Conservation (phyloP, 2,797 vertebrate species). For the Muscicapa comitata region DNA sequence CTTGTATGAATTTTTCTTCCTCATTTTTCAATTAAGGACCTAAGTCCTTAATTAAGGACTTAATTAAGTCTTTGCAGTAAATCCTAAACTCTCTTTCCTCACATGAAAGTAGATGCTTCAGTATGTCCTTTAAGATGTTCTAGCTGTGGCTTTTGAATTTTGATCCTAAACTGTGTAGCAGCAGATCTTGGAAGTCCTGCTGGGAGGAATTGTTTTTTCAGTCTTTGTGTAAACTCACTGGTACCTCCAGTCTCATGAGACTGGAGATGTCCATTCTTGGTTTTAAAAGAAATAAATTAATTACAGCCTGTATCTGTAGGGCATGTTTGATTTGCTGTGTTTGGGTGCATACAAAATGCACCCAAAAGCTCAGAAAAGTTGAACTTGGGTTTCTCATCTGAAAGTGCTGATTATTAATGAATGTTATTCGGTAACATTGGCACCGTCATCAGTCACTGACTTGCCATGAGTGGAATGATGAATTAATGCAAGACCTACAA, state of each 20-base stretch:
- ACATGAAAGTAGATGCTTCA: not conserved
- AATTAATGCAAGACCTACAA: not conserved
- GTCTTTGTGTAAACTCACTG: not conserved
- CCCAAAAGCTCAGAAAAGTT: not conserved
- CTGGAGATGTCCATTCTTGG: not conserved
- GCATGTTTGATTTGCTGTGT: not conserved
- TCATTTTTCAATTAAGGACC: not conserved
- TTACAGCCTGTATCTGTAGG: not conserved
- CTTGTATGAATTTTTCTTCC: not conserved
- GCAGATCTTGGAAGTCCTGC: not conserved
- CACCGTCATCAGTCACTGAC: not conserved
- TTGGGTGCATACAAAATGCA: not conserved
- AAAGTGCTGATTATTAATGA: slow-evolving; percentile 41
- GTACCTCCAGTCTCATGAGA: not conserved
- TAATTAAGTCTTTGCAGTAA: not conserved
- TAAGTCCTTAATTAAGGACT: not conserved
- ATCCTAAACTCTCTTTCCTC: not conserved
- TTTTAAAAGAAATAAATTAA: not conserved
- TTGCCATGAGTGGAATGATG: not conserved
- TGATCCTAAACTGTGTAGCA: not conserved
- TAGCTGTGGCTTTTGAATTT: not conserved
- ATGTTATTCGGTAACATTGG: not conserved
- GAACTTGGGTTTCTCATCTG: not conserved
- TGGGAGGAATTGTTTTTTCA: not conserved
- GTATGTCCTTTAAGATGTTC: not conserved